Conservation (phyloP, 2,797 vertebrate genomes). For the Sebastes elongatus region DNA sequence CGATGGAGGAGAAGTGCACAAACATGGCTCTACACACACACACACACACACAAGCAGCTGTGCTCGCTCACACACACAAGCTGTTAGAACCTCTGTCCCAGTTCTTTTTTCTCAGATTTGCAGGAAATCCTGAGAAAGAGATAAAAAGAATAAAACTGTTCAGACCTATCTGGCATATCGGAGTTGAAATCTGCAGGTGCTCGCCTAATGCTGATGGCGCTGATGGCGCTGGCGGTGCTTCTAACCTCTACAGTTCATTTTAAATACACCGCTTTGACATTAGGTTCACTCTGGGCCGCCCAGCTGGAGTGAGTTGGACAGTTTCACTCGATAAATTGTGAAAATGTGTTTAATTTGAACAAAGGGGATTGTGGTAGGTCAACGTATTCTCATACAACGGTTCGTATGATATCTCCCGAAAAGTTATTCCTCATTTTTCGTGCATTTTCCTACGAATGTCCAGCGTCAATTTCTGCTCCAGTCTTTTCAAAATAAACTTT, state of each 20-base stretch:
- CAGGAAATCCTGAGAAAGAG: conserved; percentile 67
- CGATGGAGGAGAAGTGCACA: conserved; percentile 3
- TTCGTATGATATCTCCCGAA: too few relatives aligned
- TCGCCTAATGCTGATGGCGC: conserved; percentile 1
- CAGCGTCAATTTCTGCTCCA: too few relatives aligned
- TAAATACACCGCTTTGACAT: conserved; percentile 27
- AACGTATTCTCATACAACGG: too few relatives aligned
- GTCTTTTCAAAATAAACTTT: too few relatives aligned
- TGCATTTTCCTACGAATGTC: too few relatives aligned
- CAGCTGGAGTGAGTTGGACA: conserved; percentile 14
- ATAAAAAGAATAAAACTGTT: conserved; percentile 53
- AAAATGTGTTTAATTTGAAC: conserved; percentile 6
- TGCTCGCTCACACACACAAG: conserved; percentile 2
- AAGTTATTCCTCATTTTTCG: too few relatives aligned
- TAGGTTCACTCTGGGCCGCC: background rate
- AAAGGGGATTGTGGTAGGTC: background rate
- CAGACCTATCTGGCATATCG: conserved; percentile 22
- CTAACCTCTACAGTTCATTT: conserved; percentile 54
- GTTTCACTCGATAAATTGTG: background rate
- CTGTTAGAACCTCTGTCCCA: conserved; percentile 43
- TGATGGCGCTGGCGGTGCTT: conserved; percentile 4
- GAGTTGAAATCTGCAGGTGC: conserved; percentile 63
- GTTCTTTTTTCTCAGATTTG: conserved; percentile 64
- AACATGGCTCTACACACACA: background rate
- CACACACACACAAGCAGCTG: conserved; percentile 3